Evolutionary conservation across 2,888 invertebrate species (phyloP), one percentile per base, ranked within the genome.

Genomic region (Bellardia pandia): DNA sequence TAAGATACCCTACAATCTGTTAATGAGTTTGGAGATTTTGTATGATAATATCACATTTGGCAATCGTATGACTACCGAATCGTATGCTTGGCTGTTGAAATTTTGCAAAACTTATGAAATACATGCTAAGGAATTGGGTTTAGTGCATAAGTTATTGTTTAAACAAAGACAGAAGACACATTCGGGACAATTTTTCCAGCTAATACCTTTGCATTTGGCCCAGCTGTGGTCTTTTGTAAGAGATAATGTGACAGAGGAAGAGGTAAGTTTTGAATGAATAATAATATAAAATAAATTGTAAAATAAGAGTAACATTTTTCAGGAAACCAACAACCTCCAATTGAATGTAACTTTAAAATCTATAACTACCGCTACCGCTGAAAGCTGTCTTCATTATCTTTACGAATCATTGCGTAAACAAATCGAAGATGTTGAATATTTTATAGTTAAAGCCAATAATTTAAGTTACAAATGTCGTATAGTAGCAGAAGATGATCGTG

Each of bases 361-460:
- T 0, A 91, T 93, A 1, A 92, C 90, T 6, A 72, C 89, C 48
- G 88, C 56, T 2, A 92, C 91, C 1, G 91, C 91, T 0, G 92
- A 91, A 68, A 90, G 90, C 2, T 92, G 92, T 51, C 88, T 92
- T 53, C 89, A 89, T 23, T 89, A 92, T 85, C 86, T 94, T 6
- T 92, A 91, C 74, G 89, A 90, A n/a, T 90, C 91, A 0, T 45
- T 93, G 37, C 91, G 92, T 5, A 92, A 92, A 86, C 93, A 93
- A 86, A 90, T 93, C 37, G 92, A 92, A 30, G 91, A 93, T 88
- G 91, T 92, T 2, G 93, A 93, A 14, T 93, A 93, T 85, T 93
- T 93, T 78, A 91, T 93, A 3, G 83, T 85, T n/a, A 93, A 94
- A 62, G 94, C 94, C 11, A 94, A 94, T 60, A 94, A 94, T 90